Conservation (phyloP, 2,888 invertebrate genomes). For the Branchipolynoe longqiensis region DNA sequence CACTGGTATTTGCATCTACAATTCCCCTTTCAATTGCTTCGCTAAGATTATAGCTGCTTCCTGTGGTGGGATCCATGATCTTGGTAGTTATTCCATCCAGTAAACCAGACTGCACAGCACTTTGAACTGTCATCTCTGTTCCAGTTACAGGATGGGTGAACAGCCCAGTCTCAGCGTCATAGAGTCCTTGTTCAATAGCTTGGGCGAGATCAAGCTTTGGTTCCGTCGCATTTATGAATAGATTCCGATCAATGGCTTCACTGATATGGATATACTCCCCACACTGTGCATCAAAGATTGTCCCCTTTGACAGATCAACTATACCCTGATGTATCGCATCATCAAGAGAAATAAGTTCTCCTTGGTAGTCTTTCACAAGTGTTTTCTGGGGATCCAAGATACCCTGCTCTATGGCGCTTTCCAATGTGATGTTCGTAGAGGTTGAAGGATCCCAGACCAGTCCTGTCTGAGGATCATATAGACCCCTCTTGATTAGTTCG, state of each 20-base stretch:
- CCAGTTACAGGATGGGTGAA: conserved; percentile 92
- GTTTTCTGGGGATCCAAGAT: conserved; percentile 86
- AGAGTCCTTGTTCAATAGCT: conserved; percentile 74
- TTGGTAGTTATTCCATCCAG: conserved; percentile 56
- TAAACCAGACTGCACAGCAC: conserved; percentile 70
- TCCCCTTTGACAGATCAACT: conserved; percentile 50
- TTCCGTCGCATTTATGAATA: conserved; percentile 34
- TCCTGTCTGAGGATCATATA: conserved; percentile 92
- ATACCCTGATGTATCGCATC: conserved; percentile 48
- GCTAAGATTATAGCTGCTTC: conserved; percentile 85
- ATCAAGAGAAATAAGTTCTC: background rate
- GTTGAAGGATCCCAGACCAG: conserved; percentile 87
- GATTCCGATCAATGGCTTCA: conserved; percentile 46
- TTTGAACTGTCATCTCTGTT: conserved; percentile 87
- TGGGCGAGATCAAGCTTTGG: conserved; percentile 61
- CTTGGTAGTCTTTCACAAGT: conserved; percentile 34
- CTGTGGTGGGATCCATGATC: conserved; percentile 71
- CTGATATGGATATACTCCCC: conserved; percentile 24
- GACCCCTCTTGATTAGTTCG: conserved; percentile 88
- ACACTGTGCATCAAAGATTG: conserved; percentile 30
- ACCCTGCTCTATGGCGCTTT: conserved; percentile 90
- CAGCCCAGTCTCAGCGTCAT: conserved; percentile 85
- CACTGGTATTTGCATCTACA: conserved; percentile 72
- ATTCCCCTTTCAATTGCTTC: conserved; percentile 86
- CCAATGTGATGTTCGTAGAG: conserved; percentile 89